A percentile compares a stretch with the other conserved stretches of the same genome.
Evolutionary conservation across 1,140 invertebrate species (phyloP).

Genomic region (Luehdorfia chinensis): DNA sequence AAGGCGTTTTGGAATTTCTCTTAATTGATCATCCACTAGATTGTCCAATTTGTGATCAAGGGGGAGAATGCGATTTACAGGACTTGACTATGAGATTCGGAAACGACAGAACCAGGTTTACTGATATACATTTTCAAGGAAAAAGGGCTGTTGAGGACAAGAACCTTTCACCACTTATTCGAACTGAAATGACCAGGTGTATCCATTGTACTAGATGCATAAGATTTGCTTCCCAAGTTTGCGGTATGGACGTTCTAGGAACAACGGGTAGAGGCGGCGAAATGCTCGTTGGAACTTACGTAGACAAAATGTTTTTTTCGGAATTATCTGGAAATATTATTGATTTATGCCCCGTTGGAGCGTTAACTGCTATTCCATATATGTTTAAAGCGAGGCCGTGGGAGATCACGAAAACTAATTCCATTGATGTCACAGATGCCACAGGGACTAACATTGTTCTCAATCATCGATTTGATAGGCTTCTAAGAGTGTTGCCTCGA

Average conservation of each 20-base stretch:
- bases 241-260: conserved; percentile 88
- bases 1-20: conserved; percentile 99
- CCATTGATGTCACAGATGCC: conserved; percentile 87
- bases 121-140: conserved; percentile 94
- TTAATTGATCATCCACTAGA: conserved; percentile 98
- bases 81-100: conserved; percentile 99
- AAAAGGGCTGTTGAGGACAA: conserved; percentile 92
- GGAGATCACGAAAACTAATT: conserved; percentile 82
- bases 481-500: conserved; percentile 84
- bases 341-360: conserved; percentile 99
- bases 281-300: conserved; percentile 95
- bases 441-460: conserved; percentile 87
- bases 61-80: conserved; percentile 98
- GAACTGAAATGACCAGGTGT: conserved; percentile 89
- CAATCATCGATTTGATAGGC: conserved; percentile 83
- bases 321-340: conserved; percentile 99
- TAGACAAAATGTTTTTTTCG: conserved; percentile 98
- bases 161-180: conserved; percentile 86
- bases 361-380: conserved; percentile 98
- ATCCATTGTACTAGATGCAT: conserved; percentile 91
- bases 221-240: conserved; percentile 84
- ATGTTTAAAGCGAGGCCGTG: conserved; percentile 85
- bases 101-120: conserved; percentile 94
- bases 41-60: conserved; percentile 99
- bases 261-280: conserved; percentile 82